Evolutionary conservation across 2,113 vertebrate species (phyloP), one percentile per base, ranked within the genome.

Genomic region (Alosa alosa): DNA sequence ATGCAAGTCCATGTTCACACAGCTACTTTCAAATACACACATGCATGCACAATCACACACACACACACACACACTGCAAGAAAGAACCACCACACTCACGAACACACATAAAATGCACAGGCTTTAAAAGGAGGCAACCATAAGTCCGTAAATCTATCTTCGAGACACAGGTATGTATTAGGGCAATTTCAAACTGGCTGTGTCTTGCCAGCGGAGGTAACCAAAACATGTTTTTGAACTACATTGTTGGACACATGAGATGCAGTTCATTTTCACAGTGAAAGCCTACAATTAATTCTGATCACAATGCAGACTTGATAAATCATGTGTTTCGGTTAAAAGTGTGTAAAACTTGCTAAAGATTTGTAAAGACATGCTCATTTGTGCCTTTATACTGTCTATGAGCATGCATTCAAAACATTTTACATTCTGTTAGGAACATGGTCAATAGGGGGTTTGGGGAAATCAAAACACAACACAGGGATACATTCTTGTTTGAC

Each of bases 91-190:
- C 55, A 60, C 18, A 60, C 55, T 60, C 88, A 49, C 47, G 11
- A 49, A 9, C 85, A 89, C 88, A 89, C 68, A 88, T 18, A 68
- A 31, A 85, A 50, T 6, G 3, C 36, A 10, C 25, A 31, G 81
- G 60, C 46, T 36, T 60, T 84, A 15, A 84, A 88, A 90, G 52
- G 45, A 0, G 5, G 39, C 9, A 47, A 86, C 87, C 81, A 60
- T 55, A 18, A 55, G 86, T 91, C 86, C 82, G 84, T 93, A 93
- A 94, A 93, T 95, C 91, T 91, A 88, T 39, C 88, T 39, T 8
- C 36, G n/a, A 91, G 89, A 93, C 93, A 92, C 89, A 92, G 93
- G 92, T 92, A 93, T 93, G 92, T 91, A 89, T 81, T 31, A 57
- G 41, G 90, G 64, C 9, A 11, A 85, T 84, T 64, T 90, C 90